phyloP scores from a whole-genome alignment of 2,888 invertebrate species.

The Hyposoter didymator region DNA sequence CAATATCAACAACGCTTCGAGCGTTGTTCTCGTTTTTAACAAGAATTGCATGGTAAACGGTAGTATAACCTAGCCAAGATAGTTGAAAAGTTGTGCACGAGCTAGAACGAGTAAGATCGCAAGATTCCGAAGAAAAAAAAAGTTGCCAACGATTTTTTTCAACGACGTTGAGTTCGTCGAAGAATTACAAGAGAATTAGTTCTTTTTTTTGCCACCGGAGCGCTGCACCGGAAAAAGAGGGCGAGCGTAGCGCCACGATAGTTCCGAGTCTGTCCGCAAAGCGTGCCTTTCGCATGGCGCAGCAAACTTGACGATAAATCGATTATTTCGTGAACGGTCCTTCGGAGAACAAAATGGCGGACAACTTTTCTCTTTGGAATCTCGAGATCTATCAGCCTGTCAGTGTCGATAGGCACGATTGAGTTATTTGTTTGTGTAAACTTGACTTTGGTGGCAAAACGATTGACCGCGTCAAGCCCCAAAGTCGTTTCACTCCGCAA shows the following conservation, averaged over 20 bases:
- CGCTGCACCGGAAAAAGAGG: neutral
- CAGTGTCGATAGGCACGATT: neutral
- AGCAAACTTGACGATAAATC: neutral
- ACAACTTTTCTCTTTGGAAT: neutral
- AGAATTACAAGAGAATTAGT: neutral
- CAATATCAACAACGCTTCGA: conserved; percentile 16
- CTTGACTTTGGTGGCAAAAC: conserved; percentile 7
- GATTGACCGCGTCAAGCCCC: neutral
- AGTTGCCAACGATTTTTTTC: neutral
- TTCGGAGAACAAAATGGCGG: neutral
- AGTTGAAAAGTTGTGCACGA: neutral
- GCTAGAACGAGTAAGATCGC: neutral
- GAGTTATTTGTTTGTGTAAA: neutral
- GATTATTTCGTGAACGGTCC: neutral
- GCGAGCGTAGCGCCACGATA: neutral
- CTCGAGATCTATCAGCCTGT: neutral
- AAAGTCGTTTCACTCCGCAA: neutral
- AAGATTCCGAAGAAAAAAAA: neutral
- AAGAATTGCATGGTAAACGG: conserved; percentile 31
- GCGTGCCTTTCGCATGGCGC: neutral
- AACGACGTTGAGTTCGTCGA: neutral
- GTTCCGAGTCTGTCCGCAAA: neutral
- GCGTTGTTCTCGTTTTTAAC: conserved; percentile 18
- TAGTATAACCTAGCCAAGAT: conserved; percentile 7
- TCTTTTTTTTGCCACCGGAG: neutral